Evolutionary conservation across 1,140 invertebrate genomes (phyloP), one percentile per base, ranked within the genome.

Genomic region (Neocloeon triangulifer): DNA sequence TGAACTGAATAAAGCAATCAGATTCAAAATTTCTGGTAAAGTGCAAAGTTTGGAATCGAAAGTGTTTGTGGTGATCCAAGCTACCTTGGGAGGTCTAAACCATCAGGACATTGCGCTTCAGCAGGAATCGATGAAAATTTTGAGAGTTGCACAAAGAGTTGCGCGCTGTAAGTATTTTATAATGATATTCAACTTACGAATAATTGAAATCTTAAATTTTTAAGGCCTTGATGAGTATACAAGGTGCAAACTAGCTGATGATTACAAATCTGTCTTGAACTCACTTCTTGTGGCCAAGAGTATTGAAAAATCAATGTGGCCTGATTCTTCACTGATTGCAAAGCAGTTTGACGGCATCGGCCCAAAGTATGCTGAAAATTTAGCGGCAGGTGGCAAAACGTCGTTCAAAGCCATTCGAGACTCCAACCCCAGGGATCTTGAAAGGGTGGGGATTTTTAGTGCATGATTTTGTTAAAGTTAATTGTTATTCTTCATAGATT

Each of bases 281-380:
- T 52, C 72, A 1, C 44, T 69, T 15, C 48, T 64, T 10, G 49
- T 80, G 15, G 49, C 53, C 2, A 78, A 80, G 55, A 72, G 71
- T 43, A 55, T 79, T 30, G 46, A 52, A 17, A 58, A 66, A 2
- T 59, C 62, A 39, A 46, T 81, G 12, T 82, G 77, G 78, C 72
- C 79, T 42, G 66, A 79, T 43, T 76, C 74, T 0, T 56, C 52
- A 14, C 68, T 61, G 48, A 60, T 79, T n/a, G 55, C 63, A 15
- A 64, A 64, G 42, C 77, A 81, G 44, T 44, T 82, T 10, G 62
- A 63, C 33, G 66, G 66, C 25, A 75, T 82, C 35, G 76, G 76
- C 33, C 58, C 54, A 3, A 58, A 61, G 5, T 58, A 73, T 18
- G 66, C 72, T 17, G 56, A 50, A n/a, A 41, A 61, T n/a, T 47